Base-by-base conservation (phyloP, 2,888 invertebrate species). In the Cylindroiulus punctatus region DNA sequence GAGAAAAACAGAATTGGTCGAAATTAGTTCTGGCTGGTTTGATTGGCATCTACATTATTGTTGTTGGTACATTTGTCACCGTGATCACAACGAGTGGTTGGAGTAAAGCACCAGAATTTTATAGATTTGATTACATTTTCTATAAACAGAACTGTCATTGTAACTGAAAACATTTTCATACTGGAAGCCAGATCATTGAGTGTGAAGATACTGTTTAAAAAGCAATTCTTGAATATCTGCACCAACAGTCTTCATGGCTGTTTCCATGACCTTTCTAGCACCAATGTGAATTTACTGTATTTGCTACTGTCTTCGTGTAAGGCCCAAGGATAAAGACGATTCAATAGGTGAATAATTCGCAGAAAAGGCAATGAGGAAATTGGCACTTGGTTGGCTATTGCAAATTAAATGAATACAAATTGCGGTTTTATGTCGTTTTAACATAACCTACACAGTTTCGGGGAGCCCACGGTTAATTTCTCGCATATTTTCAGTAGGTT, bases 391-490 rank as follows among this genome's bases (percentile, higher is more conserved):
- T 30, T 76, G 76, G 14, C 76, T 26, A 76, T 30, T 12, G n/a
- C n/a, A n/a, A n/a, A n/a, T n/a, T n/a, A n/a, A n/a, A 76, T 76
- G 76, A 76, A 76, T 76, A 30, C 76, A 76, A 76, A 76, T 76
- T 0, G 26, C 4, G 12, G 26, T 76, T 26, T 76, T 76, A 8
- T 65, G 76, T 76, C 76, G 14, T 76, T 76, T 76, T 76, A 30
- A 30, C 76, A 12, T 76, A 76, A 76, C 76, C 76, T 76, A 76
- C 76, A 76, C 76, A 76, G 30, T 26, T 76, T 76, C 30, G 30
- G 76, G 76, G 30, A 76, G 30, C 76, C 76, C 30, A 76, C 76
- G 76, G 14, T 30, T 4, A 76, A 76, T 76, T 76, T 26, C 30
- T 76, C 26, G 8, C 76, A 76, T 76, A 76, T 76, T 76, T 76